Conservation (phyloP, 2,888 invertebrate genomes). For the Lymantria monacha region DNA sequence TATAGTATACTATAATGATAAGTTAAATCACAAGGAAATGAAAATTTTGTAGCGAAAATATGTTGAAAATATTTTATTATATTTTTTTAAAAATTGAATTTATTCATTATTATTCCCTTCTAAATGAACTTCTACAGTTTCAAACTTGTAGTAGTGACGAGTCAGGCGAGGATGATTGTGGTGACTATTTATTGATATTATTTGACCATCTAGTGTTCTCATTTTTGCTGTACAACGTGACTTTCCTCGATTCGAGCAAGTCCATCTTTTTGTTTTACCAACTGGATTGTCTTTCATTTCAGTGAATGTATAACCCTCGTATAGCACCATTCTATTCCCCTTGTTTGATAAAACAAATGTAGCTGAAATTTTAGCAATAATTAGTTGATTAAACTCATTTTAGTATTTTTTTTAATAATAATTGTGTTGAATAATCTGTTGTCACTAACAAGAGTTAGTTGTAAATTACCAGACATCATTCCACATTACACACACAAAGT, state of each 20-base stretch:
- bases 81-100: too few species aligned
- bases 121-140: not conserved
- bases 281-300: constrained; percentile 3
- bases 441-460: too few species aligned
- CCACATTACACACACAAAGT: too few species aligned
- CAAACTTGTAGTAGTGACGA: not conserved
- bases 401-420: not conserved
- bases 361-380: constrained; percentile 4
- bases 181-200: not conserved
- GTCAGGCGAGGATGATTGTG: constrained; percentile 5
- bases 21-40: too few species aligned
- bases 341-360: constrained; percentile 6
- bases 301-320: constrained; percentile 8
- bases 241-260: constrained; percentile 19
- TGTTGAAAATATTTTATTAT: too few species aligned
- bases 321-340: constrained; percentile 15
- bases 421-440: too few species aligned
- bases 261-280: constrained; percentile 11
- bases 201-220: constrained; percentile 3
- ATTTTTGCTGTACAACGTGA: constrained; percentile 18
- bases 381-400: not conserved
- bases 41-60: too few species aligned
- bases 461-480: not conserved
- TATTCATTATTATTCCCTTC: too few species aligned
- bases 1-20: too few species aligned